Evolutionary conservation across 2,888 invertebrate genomes (phyloP).

Genomic region (Eristalis intricaria): DNA sequence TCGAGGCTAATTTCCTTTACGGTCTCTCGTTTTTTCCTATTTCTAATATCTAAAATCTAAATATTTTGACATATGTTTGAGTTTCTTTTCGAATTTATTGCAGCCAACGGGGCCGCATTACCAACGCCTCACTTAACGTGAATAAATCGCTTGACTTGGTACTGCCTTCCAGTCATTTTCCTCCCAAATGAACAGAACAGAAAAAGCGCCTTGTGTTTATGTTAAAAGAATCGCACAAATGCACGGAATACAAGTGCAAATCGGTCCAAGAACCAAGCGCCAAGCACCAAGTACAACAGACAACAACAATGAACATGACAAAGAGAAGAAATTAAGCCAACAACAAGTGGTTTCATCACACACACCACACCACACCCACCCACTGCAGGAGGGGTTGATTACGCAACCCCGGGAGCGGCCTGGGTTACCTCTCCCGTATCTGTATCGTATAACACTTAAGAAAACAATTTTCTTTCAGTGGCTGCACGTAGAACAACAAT

Average conservation of each 20-base stretch:
- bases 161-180: conserved; percentile 61
- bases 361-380: no score
- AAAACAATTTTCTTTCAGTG: conserved; percentile 69
- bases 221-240: conserved; percentile 41
- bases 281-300: conserved; percentile 6
- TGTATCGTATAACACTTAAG: conserved; percentile 70
- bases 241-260: conserved; percentile 49
- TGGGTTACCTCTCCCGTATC: not conserved
- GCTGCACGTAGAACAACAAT: conserved; percentile 67
- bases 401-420: conserved; percentile 51
- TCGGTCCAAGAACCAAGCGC: conserved; percentile 17
- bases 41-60: conserved; percentile 50
- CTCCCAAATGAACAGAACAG: not conserved
- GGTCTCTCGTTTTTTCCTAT: not conserved
- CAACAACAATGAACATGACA: conserved; percentile 50
- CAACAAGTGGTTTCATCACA: conserved; percentile 71
- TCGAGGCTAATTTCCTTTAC: not conserved
- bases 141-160: conserved; percentile 69
- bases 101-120: conserved; percentile 61
- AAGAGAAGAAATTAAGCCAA: conserved; percentile 69
- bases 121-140: conserved; percentile 66
- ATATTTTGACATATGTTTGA: conserved; percentile 67
- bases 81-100: conserved; percentile 64
- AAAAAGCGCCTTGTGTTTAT: conserved; percentile 44
- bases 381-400: conserved; percentile 67